Conservation (phyloP, 2,113 vertebrate genomes). For the Pelmatolapia mariae region DNA sequence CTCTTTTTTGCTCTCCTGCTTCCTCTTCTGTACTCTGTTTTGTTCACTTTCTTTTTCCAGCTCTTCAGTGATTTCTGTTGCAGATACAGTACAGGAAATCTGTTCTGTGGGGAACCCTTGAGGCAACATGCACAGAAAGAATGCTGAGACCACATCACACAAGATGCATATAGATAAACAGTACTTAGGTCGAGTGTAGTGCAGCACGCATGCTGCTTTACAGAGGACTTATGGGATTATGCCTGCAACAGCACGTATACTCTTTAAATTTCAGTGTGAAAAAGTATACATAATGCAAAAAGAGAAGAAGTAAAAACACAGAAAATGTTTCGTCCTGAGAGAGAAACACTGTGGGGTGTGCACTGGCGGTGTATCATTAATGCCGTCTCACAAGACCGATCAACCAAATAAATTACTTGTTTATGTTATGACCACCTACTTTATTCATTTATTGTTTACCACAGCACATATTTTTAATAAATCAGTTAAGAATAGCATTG, state of each 20-base stretch:
- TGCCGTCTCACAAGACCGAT: slow-evolving; percentile 8
- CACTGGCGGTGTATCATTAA: neutral
- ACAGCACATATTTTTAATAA: neutral
- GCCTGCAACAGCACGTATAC: neutral
- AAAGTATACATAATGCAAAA: slow-evolving; percentile 8
- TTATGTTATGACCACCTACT: slow-evolving; percentile 1
- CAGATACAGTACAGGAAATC: slow-evolving; percentile 1
- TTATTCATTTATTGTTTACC: slow-evolving; percentile 21
- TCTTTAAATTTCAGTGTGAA: neutral
- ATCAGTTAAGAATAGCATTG: neutral
- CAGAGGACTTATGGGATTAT: slow-evolving; percentile 19
- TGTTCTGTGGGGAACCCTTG: slow-evolving; percentile 24
- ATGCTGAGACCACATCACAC: slow-evolving; percentile 3
- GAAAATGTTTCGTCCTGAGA: neutral
- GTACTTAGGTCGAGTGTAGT: slow-evolving; percentile 13
- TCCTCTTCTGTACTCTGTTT: neutral
- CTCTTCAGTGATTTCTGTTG: slow-evolving; percentile 12
- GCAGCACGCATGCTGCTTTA: neutral
- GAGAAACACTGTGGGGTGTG: neutral
- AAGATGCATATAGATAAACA: slow-evolving; percentile 18
- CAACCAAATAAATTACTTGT: slow-evolving; percentile 19
- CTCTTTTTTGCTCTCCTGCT: neutral
- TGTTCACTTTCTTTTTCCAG: neutral
- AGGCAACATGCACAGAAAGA: slow-evolving; percentile 19
- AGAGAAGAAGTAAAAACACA: neutral